These are phyloP conservation scores for Frankliniella fusca DNA, from an alignment of 2,888 invertebrate genomes.

Conservation along the genomic window DNA sequence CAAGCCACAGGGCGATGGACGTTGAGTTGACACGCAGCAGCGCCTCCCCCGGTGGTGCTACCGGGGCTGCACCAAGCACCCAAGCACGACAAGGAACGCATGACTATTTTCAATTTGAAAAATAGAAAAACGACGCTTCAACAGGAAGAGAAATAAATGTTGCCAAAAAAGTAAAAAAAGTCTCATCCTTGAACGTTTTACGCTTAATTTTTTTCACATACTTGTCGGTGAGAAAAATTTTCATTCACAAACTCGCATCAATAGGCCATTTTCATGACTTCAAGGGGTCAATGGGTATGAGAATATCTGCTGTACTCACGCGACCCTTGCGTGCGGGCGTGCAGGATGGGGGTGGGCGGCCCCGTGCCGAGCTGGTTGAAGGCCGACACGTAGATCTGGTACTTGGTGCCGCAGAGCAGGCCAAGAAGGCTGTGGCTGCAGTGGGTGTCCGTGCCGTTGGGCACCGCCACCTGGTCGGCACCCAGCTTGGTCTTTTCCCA, in stretches of 20 bases:
- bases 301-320: too few species aligned
- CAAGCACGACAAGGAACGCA: too few species aligned
- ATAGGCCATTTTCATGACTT: too few species aligned
- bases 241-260: too few species aligned
- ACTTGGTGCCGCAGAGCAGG: conserved; percentile 40
- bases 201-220: too few species aligned
- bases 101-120: too few species aligned
- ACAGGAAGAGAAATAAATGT: too few species aligned
- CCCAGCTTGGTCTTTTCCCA: conserved; percentile 40
- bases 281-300: too few species aligned
- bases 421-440: conserved; percentile 38
- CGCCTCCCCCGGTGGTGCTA: conserved; percentile 46
- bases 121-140: too few species aligned
- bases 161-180: too few species aligned
- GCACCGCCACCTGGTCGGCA: conserved; percentile 33
- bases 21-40: conserved; percentile 47
- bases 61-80: conserved; percentile 44
- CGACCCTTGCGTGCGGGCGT: conserved; percentile 47
- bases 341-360: conserved; percentile 44
- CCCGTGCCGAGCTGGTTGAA: conserved; percentile 45
- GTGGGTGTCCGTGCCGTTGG: background rate
- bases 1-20: conserved; percentile 46
- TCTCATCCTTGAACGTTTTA: too few species aligned
- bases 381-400: conserved; percentile 40
- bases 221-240: too few species aligned